These are phyloP conservation scores for Gandaritis pyraliata DNA, from an alignment of 2,888 invertebrate genomes.

Conservation along the genomic window DNA sequence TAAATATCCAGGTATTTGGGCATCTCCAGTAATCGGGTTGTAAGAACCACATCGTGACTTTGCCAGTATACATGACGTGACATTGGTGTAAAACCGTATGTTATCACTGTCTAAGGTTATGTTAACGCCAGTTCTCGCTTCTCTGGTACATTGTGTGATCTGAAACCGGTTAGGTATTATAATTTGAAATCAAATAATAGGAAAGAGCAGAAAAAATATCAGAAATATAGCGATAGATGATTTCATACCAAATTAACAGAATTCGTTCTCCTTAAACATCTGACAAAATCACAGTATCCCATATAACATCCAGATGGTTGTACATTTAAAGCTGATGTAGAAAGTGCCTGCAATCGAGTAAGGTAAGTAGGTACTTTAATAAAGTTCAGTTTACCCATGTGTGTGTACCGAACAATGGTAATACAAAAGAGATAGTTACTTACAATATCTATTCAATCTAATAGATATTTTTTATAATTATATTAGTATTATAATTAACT, in stretches of 20 bases:
- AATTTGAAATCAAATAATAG: not conserved
- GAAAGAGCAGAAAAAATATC: not conserved
- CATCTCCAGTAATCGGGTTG: conserved; percentile 87
- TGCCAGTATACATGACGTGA: conserved; percentile 87
- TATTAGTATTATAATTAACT: no score
- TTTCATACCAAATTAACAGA: conserved; percentile 81
- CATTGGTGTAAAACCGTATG: conserved; percentile 84
- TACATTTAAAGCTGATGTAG: conserved; percentile 76
- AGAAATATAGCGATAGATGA: not conserved
- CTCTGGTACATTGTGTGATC: conserved; percentile 82
- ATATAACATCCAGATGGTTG: conserved; percentile 81
- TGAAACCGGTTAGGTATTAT: conserved; percentile 54
- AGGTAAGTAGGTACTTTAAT: no score
- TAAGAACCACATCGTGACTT: conserved; percentile 85
- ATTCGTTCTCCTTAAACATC: conserved; percentile 83
- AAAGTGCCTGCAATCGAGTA: conserved; percentile 59
- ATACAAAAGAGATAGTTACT: no score
- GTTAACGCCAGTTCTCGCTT: conserved; percentile 78
- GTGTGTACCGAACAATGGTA: no score
- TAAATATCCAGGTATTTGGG: conserved; percentile 81
- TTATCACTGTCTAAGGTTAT: conserved; percentile 78
- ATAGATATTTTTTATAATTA: no score
- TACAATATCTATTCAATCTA: no score
- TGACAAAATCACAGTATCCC: conserved; percentile 86
- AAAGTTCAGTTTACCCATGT: no score